A percentile compares a stretch with the other conserved stretches of the same genome.
Conservation (phyloP, 2,797 vertebrate species). For the Phoxinus dragarum region DNA sequence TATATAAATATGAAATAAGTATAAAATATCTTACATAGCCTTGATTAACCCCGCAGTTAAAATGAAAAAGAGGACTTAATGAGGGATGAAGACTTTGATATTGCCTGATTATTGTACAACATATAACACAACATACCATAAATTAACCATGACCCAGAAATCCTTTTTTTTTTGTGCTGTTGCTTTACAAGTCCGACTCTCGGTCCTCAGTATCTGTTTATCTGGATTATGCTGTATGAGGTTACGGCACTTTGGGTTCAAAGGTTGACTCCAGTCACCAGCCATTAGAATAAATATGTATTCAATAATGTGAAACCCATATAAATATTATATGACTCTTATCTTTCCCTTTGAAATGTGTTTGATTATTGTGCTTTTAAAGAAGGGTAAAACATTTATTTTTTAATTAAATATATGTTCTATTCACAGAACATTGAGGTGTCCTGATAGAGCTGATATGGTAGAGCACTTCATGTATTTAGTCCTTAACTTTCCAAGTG, state of each 20-base stretch:
- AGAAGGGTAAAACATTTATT: background rate
- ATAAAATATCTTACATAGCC: background rate
- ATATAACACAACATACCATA: too few relatives aligned
- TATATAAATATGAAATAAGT: too few relatives aligned
- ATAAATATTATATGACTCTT: background rate
- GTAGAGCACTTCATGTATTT: background rate
- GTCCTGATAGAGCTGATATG: background rate
- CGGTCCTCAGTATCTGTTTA: background rate
- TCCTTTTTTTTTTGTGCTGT: background rate
- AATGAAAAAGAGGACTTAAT: background rate
- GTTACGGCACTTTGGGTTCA: background rate
- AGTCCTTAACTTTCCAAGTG: background rate
- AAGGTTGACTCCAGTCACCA: constrained; percentile 1
- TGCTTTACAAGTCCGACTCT: background rate
- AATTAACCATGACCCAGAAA: background rate
- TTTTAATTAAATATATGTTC: background rate
- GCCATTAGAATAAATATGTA: background rate
- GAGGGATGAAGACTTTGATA: background rate
- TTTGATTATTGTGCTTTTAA: background rate
- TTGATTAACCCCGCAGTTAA: background rate
- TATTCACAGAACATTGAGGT: constrained; percentile 9
- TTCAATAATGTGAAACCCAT: background rate
- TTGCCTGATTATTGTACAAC: background rate
- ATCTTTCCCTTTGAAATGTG: background rate
- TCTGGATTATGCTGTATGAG: background rate